Base-by-base conservation (phyloP, 2,888 invertebrate genomes). In the Dryocosmus kuriphilus region DNA sequence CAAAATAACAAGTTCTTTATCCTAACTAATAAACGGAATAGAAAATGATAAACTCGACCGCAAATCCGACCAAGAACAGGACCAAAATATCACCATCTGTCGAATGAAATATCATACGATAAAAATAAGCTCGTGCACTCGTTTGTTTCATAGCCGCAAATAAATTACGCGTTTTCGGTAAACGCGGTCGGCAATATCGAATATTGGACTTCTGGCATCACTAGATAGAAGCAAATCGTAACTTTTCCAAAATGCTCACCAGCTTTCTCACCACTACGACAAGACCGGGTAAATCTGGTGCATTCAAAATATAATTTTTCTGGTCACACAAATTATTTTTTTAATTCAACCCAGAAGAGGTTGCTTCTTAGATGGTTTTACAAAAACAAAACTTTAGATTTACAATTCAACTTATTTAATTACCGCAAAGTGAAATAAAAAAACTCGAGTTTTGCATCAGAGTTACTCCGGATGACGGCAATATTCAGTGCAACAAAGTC, bases 11-110 rank as follows among this genome's bases (percentile, higher is more conserved):
- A 14, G 19, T 6, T 30, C 2, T 27, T 41, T 67, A 41, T 27
- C 1, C 41, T 46, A 32, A 22, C 14, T 30, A 55, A 55, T 71
- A 55, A 71, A 51, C 7, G 6, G n/a, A 51, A 51, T 32, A 51
- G 51, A 41, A 67, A 9, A 55, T 71, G 71, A 71, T 32, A 71
- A 71, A 71, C n/a, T 32, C 19, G n/a, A 30, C 71, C 51, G 6
- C 51, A 51, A 55, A 71, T 27, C 71, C 30, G 51, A 71, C 30
- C 51, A 71, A 71, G 30, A 51, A 51, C 51, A 51, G 30, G 71
- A 32, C 71, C 51, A 71, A 71, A 71, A 71, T 71, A 71, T n/a
- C 71, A n/a, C 67, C 71, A 55, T 71, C 71, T 71, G 71, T 71
- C 71, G 71, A 32, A 71, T 51, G 30, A 30, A 71, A 71, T 71